Percentiles rank a stretch among this genome's conserved stretches.
phyloP scores from a whole-genome alignment of 2,888 invertebrate genomes.

The Limnephilus rhombicus region DNA sequence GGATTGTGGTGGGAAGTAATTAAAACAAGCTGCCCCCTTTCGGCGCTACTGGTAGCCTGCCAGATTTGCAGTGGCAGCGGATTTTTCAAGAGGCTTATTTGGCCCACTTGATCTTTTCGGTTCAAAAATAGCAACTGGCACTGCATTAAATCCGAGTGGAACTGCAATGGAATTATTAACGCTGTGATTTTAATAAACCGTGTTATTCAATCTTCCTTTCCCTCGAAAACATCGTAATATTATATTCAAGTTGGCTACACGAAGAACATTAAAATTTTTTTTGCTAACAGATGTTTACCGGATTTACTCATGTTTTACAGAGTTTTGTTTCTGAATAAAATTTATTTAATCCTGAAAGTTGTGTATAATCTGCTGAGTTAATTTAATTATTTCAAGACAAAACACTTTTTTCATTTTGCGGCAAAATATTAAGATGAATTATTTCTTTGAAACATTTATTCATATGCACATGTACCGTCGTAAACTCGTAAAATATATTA shows the following conservation, averaged over 20 bases:
- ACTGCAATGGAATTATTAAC: conserved; percentile 2
- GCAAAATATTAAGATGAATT: too few species aligned
- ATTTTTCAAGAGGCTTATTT: conserved; percentile 36
- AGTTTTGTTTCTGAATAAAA: too few species aligned
- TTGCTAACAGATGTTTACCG: too few species aligned
- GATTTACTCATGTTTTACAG: too few species aligned
- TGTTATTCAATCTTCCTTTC: neutral
- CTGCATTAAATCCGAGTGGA: neutral
- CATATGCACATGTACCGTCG: too few species aligned
- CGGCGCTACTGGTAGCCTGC: conserved; percentile 32
- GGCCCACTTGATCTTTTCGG: neutral
- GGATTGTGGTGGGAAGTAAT: conserved; percentile 56
- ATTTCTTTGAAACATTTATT: too few species aligned
- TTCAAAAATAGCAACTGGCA: conserved; percentile 5
- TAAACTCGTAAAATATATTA: too few species aligned
- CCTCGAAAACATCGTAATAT: neutral
- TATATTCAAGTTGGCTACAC: neutral
- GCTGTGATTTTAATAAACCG: neutral
- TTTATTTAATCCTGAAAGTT: too few species aligned
- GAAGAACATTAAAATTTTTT: too few species aligned
- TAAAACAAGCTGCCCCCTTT: conserved; percentile 58
- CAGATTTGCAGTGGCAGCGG: conserved; percentile 43
- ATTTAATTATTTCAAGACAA: too few species aligned
- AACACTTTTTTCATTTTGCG: too few species aligned
- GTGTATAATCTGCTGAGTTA: too few species aligned